Conservation (phyloP, 2,797 vertebrate genomes). For the Rhinogobio ventralis region DNA sequence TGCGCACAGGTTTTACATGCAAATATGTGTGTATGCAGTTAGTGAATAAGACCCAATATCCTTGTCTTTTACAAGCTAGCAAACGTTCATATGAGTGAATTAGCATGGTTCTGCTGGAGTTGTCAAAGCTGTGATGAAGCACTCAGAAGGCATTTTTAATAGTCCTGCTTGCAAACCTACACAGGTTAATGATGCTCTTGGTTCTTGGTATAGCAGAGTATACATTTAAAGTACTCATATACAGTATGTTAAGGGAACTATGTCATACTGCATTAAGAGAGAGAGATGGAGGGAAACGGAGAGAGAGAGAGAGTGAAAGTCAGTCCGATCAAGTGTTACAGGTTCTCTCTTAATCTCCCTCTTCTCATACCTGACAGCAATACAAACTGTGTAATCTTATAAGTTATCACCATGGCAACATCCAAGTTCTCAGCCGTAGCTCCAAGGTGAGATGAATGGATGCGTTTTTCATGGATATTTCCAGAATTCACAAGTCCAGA, state of each 20-base stretch:
- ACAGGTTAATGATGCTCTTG: constrained; percentile 1
- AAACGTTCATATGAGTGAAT: constrained; percentile 19
- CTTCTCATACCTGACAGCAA: constrained; percentile 25
- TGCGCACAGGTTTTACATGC: not conserved
- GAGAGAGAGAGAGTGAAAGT: not conserved
- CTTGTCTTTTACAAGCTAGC: not conserved
- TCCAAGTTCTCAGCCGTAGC: constrained; percentile 7
- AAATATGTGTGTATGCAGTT: not conserved
- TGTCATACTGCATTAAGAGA: not conserved
- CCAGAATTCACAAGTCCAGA: not conserved
- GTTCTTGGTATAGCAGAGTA: not conserved
- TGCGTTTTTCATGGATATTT: constrained; percentile 49
- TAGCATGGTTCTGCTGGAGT: constrained; percentile 57
- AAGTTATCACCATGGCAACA: constrained; percentile 37
- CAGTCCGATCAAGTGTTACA: not conserved
- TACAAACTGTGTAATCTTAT: constrained; percentile 39
- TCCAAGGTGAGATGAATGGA: constrained; percentile 52
- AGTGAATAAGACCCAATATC: not conserved
- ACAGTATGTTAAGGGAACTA: not conserved
- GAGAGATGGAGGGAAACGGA: not conserved
- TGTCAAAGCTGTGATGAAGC: constrained; percentile 54
- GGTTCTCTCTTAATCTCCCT: constrained; percentile 13
- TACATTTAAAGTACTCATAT: not conserved
- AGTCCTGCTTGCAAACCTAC: not conserved
- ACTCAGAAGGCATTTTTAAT: not conserved